Percentiles rank a stretch among this genome's conserved stretches.
Evolutionary conservation across 2,888 invertebrate genomes (phyloP).

Genomic region (Tridacna crocea): DNA sequence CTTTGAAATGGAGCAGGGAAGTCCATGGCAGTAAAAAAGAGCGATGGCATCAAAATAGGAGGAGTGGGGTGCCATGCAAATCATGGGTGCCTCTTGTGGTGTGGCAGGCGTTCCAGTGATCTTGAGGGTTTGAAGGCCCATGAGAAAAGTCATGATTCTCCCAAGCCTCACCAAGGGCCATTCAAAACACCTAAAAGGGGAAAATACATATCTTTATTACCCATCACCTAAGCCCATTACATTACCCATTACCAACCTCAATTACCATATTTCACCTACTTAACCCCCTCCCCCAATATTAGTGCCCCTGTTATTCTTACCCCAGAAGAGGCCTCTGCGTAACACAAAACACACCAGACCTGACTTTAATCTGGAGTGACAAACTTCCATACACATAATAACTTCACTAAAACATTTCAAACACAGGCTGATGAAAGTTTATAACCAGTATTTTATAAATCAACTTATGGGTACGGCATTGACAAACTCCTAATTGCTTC

Average conservation of each 20-base stretch:
- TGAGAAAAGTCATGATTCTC: conserved; percentile 63
- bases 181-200: conserved; percentile 61
- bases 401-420: too few species aligned
- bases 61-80: conserved; percentile 95
- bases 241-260: background rate
- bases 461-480: too few species aligned
- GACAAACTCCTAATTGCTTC: too few species aligned
- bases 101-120: conserved; percentile 65
- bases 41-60: conserved; percentile 92
- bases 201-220: conserved; percentile 4
- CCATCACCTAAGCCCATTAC: background rate
- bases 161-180: conserved; percentile 64
- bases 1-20: conserved; percentile 72
- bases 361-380: too few species aligned
- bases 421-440: too few species aligned
- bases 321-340: too few species aligned
- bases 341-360: too few species aligned
- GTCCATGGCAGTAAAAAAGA: conserved; percentile 61
- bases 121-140: conserved; percentile 74
- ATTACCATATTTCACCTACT: too few species aligned
- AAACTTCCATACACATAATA: too few species aligned
- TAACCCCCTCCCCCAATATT: too few species aligned
- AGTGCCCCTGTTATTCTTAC: too few species aligned
- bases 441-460: too few species aligned
- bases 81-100: conserved; percentile 85